Evolutionary conservation across 2,113 vertebrate species (phyloP).

Genomic region (Nibea coibor): DNA sequence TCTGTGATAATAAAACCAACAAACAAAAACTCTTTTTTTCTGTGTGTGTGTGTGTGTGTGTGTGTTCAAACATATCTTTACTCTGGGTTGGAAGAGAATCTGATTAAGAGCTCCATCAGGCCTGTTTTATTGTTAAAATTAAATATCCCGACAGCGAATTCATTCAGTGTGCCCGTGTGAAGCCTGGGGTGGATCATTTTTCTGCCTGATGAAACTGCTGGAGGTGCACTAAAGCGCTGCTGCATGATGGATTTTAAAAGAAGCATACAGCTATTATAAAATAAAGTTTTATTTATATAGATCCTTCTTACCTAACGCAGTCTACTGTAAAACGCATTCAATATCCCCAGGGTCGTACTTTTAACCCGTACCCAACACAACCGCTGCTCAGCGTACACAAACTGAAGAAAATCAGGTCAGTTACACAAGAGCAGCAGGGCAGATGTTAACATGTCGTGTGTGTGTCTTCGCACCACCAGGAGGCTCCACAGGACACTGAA

Average conservation of each 20-base stretch:
- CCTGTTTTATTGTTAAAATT: neutral
- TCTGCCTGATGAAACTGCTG: neutral
- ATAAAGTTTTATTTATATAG: neutral
- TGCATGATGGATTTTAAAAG: neutral
- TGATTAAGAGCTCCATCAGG: neutral
- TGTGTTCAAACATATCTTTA: neutral
- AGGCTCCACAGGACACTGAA: conserved; percentile 31
- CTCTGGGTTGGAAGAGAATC: neutral
- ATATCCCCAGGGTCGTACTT: no score
- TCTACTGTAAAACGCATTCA: neutral
- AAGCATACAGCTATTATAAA: neutral
- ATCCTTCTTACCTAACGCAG: no score
- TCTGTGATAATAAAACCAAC: conserved; percentile 84
- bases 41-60: neutral
- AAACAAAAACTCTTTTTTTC: conserved; percentile 2
- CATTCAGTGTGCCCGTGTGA: neutral
- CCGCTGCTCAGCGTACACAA: neutral
- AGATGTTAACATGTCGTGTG: neutral
- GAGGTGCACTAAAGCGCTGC: neutral
- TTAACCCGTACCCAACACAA: neutral
- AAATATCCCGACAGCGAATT: neutral
- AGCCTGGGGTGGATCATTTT: neutral
- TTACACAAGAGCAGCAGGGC: conserved; percentile 39
- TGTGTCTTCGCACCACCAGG: conserved; percentile 46
- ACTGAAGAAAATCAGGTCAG: conserved; percentile 25